Percentiles rank a stretch among this genome's conserved stretches.
phyloP scores from a whole-genome alignment of 1,140 invertebrate species.

The Drosophila trapezifrons region DNA sequence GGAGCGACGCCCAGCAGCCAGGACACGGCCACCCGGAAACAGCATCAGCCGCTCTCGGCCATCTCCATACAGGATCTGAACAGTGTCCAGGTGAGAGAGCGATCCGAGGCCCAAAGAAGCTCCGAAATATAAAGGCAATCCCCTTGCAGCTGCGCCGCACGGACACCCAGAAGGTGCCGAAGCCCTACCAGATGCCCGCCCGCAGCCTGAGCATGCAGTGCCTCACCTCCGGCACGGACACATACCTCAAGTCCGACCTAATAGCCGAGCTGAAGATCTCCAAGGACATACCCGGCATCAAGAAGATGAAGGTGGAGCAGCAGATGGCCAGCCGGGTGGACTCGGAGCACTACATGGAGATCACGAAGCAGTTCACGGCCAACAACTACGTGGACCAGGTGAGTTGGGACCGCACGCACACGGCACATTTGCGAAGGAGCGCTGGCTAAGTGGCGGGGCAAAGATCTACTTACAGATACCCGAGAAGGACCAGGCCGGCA shows the following conservation, averaged over 20 bases:
- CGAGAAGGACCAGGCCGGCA: constrained; percentile 94
- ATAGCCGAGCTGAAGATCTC: constrained; percentile 96
- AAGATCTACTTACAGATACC: constrained; percentile 89
- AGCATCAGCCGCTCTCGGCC: constrained; percentile 90
- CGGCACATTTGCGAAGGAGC: background rate
- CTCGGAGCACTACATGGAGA: constrained; percentile 92
- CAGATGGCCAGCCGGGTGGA: constrained; percentile 91
- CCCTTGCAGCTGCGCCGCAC: constrained; percentile 87
- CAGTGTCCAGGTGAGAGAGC: constrained; percentile 87
- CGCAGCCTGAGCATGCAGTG: constrained; percentile 90
- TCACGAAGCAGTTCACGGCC: constrained; percentile 92
- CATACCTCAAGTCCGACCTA: constrained; percentile 93
- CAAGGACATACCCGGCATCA: constrained; percentile 94
- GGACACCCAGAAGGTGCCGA: constrained; percentile 89
- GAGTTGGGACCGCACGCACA: constrained; percentile 32
- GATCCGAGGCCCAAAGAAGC: background rate
- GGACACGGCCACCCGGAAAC: constrained; percentile 84
- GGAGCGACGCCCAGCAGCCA: constrained; percentile 85
- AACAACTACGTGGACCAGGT: constrained; percentile 96
- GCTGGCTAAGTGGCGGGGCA: constrained; percentile 46
- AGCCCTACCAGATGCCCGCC: constrained; percentile 91
- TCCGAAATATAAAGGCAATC: background rate
- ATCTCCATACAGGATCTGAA: constrained; percentile 94
- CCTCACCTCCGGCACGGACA: constrained; percentile 87
- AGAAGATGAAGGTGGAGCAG: constrained; percentile 94